Evolutionary conservation across 2,888 invertebrate genomes (phyloP).

Genomic region (Lochmaea crataegi): DNA sequence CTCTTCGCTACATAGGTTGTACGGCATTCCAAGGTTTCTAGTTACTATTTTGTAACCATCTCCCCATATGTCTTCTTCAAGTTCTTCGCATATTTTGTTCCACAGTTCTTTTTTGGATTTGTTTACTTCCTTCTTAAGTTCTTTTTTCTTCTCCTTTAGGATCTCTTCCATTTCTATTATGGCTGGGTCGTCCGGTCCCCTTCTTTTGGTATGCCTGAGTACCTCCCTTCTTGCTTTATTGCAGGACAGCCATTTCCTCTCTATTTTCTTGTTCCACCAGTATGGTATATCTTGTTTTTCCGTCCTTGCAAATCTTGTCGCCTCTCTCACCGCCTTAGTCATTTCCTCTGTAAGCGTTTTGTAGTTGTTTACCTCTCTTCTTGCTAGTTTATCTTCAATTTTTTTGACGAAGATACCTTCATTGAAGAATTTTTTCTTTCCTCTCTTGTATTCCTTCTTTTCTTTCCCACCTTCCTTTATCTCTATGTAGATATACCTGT

Average conservation of each 20-base stretch:
- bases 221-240: conserved; percentile 7
- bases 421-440: no score
- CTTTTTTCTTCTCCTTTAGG: neutral
- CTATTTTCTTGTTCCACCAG: conserved; percentile 9
- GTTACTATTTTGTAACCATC: conserved; percentile 19
- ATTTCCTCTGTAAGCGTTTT: neutral
- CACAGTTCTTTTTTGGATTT: neutral
- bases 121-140: neutral
- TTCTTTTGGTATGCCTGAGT: neutral
- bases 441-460: neutral
- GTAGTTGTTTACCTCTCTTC: neutral
- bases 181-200: neutral
- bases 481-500: conserved; percentile 3
- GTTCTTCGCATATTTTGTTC: conserved; percentile 18
- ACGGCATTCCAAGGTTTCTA: neutral
- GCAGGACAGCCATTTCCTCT: conserved; percentile 8
- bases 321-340: no score
- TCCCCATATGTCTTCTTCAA: conserved; percentile 28
- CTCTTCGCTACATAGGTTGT: neutral
- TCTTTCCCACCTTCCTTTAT: neutral
- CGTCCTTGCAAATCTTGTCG: no score
- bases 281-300: neutral
- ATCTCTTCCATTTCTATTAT: neutral
- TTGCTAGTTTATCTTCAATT: no score
- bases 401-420: no score